phyloP scores from a whole-genome alignment of 2,797 vertebrate genomes.

The Lacerta bilineata region DNA sequence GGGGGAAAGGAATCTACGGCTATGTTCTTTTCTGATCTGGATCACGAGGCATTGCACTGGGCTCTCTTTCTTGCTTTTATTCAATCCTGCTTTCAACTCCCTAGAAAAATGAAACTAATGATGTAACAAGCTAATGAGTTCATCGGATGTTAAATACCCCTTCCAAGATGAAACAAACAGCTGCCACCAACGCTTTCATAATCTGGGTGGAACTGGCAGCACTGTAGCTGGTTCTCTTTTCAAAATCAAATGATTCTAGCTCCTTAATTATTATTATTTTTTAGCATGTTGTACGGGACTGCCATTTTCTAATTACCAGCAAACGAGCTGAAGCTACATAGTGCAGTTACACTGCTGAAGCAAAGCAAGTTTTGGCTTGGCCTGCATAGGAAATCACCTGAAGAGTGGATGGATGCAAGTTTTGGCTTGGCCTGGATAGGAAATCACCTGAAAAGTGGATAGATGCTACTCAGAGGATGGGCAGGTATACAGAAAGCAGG shows the following conservation, averaged over 20 bases:
- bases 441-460: neutral
- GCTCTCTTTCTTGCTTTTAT: neutral
- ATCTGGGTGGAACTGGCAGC: neutral
- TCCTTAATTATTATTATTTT: neutral
- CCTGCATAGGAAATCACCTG: neutral
- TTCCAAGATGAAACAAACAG: neutral
- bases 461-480: neutral
- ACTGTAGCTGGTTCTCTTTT: neutral
- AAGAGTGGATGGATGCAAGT: neutral
- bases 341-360: neutral
- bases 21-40: neutral
- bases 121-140: neutral
- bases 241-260: neutral
- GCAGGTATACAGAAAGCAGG: no score
- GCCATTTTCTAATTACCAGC: neutral
- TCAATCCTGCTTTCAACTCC: constrained; percentile 12
- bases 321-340: neutral
- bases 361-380: neutral
- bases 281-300: neutral
- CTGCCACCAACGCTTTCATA: neutral
- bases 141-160: neutral
- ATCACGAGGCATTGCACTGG: neutral
- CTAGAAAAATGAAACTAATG: neutral
- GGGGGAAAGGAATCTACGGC: neutral
- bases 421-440: neutral